A percentile compares a stretch with the other conserved stretches of the same genome.
phyloP scores from a whole-genome alignment of 1,140 invertebrate genomes.

The Drosophila trapezifrons region DNA sequence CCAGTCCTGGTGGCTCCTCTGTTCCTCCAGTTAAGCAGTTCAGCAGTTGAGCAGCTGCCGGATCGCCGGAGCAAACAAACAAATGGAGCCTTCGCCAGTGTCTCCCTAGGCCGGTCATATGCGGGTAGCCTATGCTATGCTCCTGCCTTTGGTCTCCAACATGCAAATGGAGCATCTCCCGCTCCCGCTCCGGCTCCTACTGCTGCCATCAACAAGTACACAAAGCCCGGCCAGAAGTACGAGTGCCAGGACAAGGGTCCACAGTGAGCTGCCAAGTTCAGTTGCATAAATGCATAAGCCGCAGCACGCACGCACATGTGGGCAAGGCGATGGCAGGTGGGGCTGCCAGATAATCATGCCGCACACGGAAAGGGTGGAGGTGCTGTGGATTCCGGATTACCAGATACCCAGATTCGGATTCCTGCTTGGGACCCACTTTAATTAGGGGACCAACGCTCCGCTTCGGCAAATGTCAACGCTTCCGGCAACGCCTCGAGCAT shows the following conservation, averaged over 20 bases:
- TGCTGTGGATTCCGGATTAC: constrained; percentile 1
- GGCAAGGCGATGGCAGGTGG: constrained; percentile 24
- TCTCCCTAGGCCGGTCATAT: constrained; percentile 33
- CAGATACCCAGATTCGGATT: constrained; percentile 7
- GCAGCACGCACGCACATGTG: constrained; percentile 42
- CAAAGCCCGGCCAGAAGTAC: constrained; percentile 13
- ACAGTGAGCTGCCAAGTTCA: constrained; percentile 68
- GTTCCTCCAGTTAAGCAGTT: constrained; percentile 13
- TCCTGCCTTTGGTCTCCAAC: constrained; percentile 12
- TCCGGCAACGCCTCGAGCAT: constrained; percentile 35
- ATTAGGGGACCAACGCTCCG: constrained; percentile 50
- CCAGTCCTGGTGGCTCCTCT: not conserved
- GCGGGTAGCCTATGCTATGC: constrained; percentile 49
- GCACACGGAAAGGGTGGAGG: constrained; percentile 44
- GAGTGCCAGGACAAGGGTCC: constrained; percentile 24
- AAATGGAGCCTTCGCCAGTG: constrained; percentile 52
- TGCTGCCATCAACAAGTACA: constrained; percentile 57
- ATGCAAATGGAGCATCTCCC: constrained; percentile 53
- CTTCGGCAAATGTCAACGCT: constrained; percentile 27
- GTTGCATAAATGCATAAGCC: constrained; percentile 70
- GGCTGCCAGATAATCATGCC: constrained; percentile 42
- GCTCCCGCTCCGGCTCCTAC: not conserved
- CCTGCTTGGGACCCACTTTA: constrained; percentile 47
- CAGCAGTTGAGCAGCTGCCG: constrained; percentile 26
- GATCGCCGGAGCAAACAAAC: constrained; percentile 37